Evolutionary conservation across 2,888 invertebrate species (phyloP).

Genomic region (Noctua fimbriata): DNA sequence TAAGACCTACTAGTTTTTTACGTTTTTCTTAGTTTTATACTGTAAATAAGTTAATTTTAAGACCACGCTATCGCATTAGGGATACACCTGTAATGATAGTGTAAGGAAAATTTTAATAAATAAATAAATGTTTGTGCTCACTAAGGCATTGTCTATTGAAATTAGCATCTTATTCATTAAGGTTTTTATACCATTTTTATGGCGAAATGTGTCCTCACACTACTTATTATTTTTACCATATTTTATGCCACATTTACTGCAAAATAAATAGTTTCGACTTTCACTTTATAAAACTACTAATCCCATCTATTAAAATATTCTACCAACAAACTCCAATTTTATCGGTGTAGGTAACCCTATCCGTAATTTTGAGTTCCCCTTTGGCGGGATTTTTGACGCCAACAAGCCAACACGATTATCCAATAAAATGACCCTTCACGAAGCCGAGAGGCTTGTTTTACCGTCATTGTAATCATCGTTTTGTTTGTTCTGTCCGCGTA

Average conservation of each 20-base stretch:
- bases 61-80: too few species aligned
- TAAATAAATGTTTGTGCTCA: too few species aligned
- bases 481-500: background rate
- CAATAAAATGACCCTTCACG: background rate
- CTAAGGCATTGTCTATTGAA: too few species aligned
- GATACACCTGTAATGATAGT: too few species aligned
- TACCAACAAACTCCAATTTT: background rate
- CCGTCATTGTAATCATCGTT: background rate
- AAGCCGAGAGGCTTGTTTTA: background rate
- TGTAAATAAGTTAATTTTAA: too few species aligned
- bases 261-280: background rate
- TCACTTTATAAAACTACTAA: background rate
- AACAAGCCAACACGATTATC: background rate
- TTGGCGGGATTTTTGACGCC: constrained; percentile 6
- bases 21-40: too few species aligned
- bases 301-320: background rate
- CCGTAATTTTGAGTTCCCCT: background rate
- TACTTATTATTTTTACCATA: background rate
- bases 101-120: too few species aligned
- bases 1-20: too few species aligned
- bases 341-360: background rate
- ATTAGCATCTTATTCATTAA: background rate
- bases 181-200: background rate
- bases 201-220: background rate
- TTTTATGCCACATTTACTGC: background rate